Evolutionary conservation across 2,113 vertebrate species (phyloP), one percentile per base, ranked within the genome.

Genomic region (Myxocyprinus asiaticus): DNA sequence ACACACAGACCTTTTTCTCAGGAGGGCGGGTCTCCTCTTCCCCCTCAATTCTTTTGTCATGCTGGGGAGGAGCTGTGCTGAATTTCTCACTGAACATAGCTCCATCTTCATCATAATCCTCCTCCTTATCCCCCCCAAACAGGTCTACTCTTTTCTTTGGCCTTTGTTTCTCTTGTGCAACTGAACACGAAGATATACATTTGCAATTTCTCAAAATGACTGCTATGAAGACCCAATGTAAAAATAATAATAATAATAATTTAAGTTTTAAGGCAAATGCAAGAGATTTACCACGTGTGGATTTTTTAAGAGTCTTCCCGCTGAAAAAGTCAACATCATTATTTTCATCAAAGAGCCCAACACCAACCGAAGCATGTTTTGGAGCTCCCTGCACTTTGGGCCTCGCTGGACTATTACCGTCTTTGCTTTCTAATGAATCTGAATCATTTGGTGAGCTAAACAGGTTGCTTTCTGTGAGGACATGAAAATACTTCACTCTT

Each of bases 331-430:
- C 89, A 0, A 95, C 94, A 0, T 93, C 90, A 0, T 95, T 95
- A 0, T 96, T 94, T 14, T 96, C 94, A 67, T 96, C 95, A 86
- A 99, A 98, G 1, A 99, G 92, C 42, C 92, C 87, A 47, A 88
- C 72, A 42, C 85, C 74, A 33, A 80, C 44, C 0, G 85, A 79
- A 78, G 87, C 45, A 3, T 79, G 78, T 68, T 89, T 90, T 0
- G 81, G 55, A 56, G 82, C 50, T 47, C 85, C 87, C 45, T 86
- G 92, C 67, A 82, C 12, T 55, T 82, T 86, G 9, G 83, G 77
- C 62, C 83, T 84, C 63, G 79, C 58, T 67, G 89, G 88, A 12
- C 87, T 82, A 11, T 84, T 84, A 5, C 90, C 86, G 42, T 94
- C 92, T 73, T 92, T 95, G 67, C 69, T 87, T 82, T 85, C 87